Evolutionary conservation across 2,113 vertebrate genomes (phyloP).

Genomic region (Catharus bicknelli): DNA sequence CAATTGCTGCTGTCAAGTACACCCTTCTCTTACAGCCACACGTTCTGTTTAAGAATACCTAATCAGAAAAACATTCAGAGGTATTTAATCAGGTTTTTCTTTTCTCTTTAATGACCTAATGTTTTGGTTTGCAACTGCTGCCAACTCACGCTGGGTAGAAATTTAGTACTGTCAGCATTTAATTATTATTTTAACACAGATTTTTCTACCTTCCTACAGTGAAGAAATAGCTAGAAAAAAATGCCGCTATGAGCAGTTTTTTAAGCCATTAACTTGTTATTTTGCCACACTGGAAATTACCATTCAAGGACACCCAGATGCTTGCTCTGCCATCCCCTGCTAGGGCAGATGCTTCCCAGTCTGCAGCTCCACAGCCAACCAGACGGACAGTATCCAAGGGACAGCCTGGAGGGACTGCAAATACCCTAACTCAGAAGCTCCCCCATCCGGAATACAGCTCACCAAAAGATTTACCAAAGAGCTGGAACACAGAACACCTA

Average conservation of each 20-base stretch:
- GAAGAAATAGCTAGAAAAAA: conserved; percentile 70
- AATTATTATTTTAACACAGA: conserved; percentile 81
- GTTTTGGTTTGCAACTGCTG: conserved; percentile 72
- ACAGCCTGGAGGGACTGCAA: not conserved
- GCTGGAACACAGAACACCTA: not conserved
- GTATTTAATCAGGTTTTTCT: conserved; percentile 69
- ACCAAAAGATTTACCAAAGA: not conserved
- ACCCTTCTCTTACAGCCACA: conserved; percentile 72
- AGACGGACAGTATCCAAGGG: not conserved
- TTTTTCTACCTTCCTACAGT: conserved; percentile 77
- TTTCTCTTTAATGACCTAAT: conserved; percentile 74
- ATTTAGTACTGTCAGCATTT: conserved; percentile 79
- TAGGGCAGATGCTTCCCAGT: not conserved
- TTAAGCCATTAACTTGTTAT: conserved; percentile 29
- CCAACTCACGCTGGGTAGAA: conserved; percentile 75
- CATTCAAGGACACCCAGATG: not conserved
- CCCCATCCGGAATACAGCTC: accelerated
- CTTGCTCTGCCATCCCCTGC: not conserved
- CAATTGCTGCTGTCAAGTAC: conserved; percentile 70
- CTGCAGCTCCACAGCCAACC: not conserved
- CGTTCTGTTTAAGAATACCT: conserved; percentile 66
- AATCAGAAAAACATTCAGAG: conserved; percentile 72
- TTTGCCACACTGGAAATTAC: conserved; percentile 32
- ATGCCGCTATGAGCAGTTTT: conserved; percentile 43
- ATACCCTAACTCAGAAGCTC: not conserved